Evolutionary conservation across 30 jellyfish, hydroid and myxozoan genomes (phyloP).

Genomic region (Cassiopea xamachana): DNA sequence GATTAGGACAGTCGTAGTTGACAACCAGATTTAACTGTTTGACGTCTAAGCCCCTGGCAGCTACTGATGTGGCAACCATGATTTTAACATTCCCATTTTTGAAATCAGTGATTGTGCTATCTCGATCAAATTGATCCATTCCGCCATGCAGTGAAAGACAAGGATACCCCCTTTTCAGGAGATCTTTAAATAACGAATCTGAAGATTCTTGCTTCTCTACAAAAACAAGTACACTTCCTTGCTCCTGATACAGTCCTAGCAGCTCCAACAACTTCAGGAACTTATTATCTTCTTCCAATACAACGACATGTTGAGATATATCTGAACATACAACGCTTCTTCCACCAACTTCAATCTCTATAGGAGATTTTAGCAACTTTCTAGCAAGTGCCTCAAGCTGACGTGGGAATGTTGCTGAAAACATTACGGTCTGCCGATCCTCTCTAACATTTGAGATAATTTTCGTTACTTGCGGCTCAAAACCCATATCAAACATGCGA

Average conservation of each 20-base stretch:
- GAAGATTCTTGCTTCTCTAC: slow-evolving; percentile 99
- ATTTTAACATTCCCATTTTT: slow-evolving; percentile 91
- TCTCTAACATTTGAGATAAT: slow-evolving; percentile 93
- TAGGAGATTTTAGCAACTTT: slow-evolving; percentile 84
- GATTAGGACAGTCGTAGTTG: slow-evolving; percentile 99
- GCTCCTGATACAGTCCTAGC: slow-evolving; percentile 90
- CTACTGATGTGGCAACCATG: slow-evolving; percentile 99
- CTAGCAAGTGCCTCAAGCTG: slow-evolving; percentile 98
- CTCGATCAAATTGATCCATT: slow-evolving; percentile 99
- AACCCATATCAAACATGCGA: slow-evolving; percentile 99
- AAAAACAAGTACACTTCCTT: slow-evolving; percentile 90
- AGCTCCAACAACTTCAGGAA: slow-evolving; percentile 95
- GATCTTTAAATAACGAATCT: slow-evolving; percentile 91
- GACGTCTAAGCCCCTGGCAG: slow-evolving; percentile 99
- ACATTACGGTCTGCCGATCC: slow-evolving; percentile 97
- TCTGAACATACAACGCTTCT: slow-evolving; percentile 98
- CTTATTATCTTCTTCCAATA: slow-evolving; percentile 93
- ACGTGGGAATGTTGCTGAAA: slow-evolving; percentile 99
- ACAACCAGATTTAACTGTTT: slow-evolving; percentile 89
- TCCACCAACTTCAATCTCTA: slow-evolving; percentile 98
- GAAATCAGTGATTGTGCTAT: slow-evolving; percentile 97
- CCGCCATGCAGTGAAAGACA: slow-evolving; percentile 99
- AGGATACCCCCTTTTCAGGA: slow-evolving; percentile 94
- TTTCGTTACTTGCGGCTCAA: slow-evolving; percentile 98
- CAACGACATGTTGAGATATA: slow-evolving; percentile 88